phyloP scores from a whole-genome alignment of 2,888 invertebrate genomes.

The Chalcosyrphus nemorum region DNA sequence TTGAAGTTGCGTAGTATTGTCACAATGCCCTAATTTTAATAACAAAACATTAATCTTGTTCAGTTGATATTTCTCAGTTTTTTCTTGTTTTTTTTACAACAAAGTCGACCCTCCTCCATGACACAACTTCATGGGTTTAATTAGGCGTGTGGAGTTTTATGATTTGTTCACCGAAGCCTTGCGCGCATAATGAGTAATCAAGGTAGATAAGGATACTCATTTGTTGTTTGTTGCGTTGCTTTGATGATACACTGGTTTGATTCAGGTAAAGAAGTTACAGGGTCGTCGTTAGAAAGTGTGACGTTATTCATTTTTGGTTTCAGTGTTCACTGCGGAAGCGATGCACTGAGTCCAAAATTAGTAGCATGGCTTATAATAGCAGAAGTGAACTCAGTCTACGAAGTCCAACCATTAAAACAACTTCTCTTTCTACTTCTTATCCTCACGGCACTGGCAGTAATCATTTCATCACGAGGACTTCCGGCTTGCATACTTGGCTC shows the following conservation, averaged over 20 bases:
- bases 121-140: background rate
- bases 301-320: too few species aligned
- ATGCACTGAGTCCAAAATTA: background rate
- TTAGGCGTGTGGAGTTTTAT: background rate
- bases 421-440: too few species aligned
- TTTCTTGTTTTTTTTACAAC: background rate
- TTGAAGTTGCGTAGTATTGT: conserved; percentile 15
- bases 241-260: background rate
- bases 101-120: background rate
- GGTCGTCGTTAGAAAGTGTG: conserved; percentile 20
- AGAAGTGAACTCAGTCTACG: background rate
- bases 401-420: background rate
- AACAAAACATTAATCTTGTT: conserved; percentile 20
- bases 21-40: conserved; percentile 41
- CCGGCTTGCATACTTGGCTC: too few species aligned
- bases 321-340: background rate
- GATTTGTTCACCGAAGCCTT: conserved; percentile 19
- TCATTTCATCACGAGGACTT: too few species aligned
- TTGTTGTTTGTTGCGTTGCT: background rate
- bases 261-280: background rate
- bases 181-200: conserved; percentile 4
- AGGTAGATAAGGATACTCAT: background rate
- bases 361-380: background rate
- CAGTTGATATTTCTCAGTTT: background rate
- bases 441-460: too few species aligned